Evolutionary conservation across 2,888 invertebrate species (phyloP).

Genomic region (Geophilus truncorum): DNA sequence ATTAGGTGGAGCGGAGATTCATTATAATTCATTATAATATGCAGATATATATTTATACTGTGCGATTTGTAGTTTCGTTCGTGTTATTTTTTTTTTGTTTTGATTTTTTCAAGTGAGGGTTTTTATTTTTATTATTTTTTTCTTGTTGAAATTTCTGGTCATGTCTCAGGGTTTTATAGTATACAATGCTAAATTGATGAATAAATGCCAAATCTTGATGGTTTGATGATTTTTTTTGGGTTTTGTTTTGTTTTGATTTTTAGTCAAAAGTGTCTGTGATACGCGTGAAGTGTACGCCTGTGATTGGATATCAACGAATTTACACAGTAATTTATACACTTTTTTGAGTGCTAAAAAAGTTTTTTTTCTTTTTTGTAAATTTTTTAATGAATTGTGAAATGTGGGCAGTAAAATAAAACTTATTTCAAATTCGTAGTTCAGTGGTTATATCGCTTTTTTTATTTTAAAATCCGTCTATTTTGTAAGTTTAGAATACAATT

Average conservation of each 20-base stretch:
- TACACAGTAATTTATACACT: no score
- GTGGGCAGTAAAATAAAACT: no score
- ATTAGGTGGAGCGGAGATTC: background rate
- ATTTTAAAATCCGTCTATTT: no score
- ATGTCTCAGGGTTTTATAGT: background rate
- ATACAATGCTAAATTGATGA: background rate
- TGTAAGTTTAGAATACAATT: no score
- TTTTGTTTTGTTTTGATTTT: background rate
- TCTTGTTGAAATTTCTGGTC: background rate
- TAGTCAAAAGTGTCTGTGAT: background rate
- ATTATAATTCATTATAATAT: background rate
- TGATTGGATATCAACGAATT: background rate
- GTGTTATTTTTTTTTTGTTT: no score
- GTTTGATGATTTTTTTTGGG: no score
- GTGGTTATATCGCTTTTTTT: no score
- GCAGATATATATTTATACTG: background rate
- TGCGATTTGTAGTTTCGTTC: no score
- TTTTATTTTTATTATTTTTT: constrained; percentile 4
- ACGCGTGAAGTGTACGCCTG: background rate
- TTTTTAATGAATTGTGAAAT: no score
- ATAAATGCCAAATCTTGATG: background rate
- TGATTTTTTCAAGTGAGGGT: background rate
- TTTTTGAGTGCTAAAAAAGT: no score
- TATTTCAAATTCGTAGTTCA: no score
- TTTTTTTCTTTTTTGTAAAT: no score